Evolutionary conservation across 2,113 vertebrate species (phyloP), one percentile per base, ranked within the genome.

Genomic region (Seriola rivoliana): DNA sequence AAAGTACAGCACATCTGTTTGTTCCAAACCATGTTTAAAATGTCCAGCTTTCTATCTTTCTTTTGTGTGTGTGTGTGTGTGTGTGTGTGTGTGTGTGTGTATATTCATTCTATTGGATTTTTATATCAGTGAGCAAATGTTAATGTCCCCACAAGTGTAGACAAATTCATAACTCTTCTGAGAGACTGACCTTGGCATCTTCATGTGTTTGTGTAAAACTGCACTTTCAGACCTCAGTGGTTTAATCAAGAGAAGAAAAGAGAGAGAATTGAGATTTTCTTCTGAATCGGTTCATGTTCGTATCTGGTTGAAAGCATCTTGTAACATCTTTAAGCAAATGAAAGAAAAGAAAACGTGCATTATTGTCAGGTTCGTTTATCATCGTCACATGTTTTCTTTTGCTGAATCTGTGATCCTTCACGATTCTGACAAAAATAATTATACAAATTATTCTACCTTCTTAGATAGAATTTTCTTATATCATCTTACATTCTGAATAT

Each of bases 1-100:
- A 29, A 82, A 90, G 83, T 72, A 72, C 70, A n/a, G 74, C 79
- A 44, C 85, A 64, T 80, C 75, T 88, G 78, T 69, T 82, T 82
- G 54, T 86, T 83, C 79, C 79, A 78, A 81, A 58, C 75, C 72
- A 32, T 71, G 66, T 71, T 80, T 59, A 34, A 88, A 84, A 77
- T 67, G 68, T 89, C 38, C 62, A 80, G 48, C 54, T 79, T 71
- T 69, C 58, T 38, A 52, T n/a, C 25, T 68, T 36, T 79, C 7
- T 14, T 44, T 21, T 32, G 60, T 48, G 34, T 69, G 0, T 7
- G 4, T 36, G 48, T 60, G 46, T 21, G 32, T 48, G 11, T 7
- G 5, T 34, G 46, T 64, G 38, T 23, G 32, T 46, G 13, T 44
- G 32, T 64, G 0, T 6, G 4, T 40, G 44, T 63, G 46, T n/a